Evolutionary conservation across 1,140 invertebrate species (phyloP), one percentile per base, ranked within the genome.

Genomic region (Philotrypesis tridentata): DNA sequence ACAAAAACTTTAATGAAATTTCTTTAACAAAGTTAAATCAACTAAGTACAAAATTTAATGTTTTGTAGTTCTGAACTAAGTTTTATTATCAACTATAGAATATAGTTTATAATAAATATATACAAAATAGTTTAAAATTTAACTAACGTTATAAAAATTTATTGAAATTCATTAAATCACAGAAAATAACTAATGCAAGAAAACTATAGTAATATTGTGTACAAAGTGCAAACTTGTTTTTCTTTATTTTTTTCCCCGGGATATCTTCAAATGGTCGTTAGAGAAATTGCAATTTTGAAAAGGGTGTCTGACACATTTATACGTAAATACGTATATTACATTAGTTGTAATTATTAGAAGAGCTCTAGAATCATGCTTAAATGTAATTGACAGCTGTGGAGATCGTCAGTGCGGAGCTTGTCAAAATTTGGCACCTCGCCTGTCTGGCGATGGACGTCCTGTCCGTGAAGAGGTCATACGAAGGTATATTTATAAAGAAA

Each of bases 331-430:
- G 3, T 65, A 29, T 6, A 65, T 27, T 29, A 65, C 27, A 27
- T 27, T 65, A 70, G 67, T 31, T 9, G 29, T 21, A 31, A 37
- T 33, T 6, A 70, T 37, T 70, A 8, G 67, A 70, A 77, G 85
- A 86, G 86, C 88, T 85, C 83, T 89, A 87, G 88, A 89, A 89
- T 89, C 79, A 91, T 87, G 86, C 88, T 89, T 90, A 87, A 86
- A 85, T 91, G 87, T 91, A 79, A 84, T 91, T 89, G 85, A 90
- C 89, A 91, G 90, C 87, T 90, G 90, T 86, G 89, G 89, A 88
- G 90, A 91, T 85, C 89, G 88, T 84, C 90, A 90, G 82, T 91
- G 89, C 83, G 89, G 89, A 87, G 88, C 90, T 87, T 91, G 90
- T 89, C 90, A 91, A 87, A 88, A 88, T 87, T 90, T 91, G 87